Evolutionary conservation across 1,140 invertebrate genomes (phyloP).

Genomic region (Pentalonia nigronervosa): DNA sequence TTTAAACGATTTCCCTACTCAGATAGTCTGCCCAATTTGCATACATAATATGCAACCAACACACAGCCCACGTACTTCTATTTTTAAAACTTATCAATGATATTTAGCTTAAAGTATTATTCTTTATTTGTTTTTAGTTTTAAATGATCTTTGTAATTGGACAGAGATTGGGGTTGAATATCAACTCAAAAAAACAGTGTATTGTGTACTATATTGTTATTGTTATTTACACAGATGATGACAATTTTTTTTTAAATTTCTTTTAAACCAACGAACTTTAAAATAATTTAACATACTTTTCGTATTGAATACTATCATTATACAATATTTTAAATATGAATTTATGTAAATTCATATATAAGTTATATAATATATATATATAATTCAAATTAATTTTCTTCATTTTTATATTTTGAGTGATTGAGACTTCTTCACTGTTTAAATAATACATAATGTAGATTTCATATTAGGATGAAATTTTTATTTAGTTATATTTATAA

Average conservation of each 20-base stretch:
- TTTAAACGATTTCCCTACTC: neutral
- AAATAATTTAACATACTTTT: neutral
- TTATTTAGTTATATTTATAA: neutral
- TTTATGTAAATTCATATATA: too few species aligned
- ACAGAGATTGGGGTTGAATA: neutral
- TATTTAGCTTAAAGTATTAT: neutral
- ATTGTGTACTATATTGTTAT: neutral
- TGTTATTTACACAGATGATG: neutral
- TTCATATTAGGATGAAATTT: neutral
- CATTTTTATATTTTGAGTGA: neutral
- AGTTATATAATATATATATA: too few species aligned
- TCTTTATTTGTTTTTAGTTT: neutral
- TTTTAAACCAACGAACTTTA: neutral
- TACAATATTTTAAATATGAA: too few species aligned
- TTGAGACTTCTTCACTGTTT: neutral
- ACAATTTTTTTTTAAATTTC: neutral
- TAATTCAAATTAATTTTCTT: neutral
- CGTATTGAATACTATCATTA: too few species aligned
- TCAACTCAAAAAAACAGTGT: neutral
- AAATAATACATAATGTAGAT: neutral
- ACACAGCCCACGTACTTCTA: neutral
- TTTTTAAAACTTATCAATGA: neutral
- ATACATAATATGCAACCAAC: neutral
- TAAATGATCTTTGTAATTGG: neutral
- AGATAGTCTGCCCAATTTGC: neutral